Conservation (phyloP, 1,140 invertebrate genomes). For the Lerema accius region DNA sequence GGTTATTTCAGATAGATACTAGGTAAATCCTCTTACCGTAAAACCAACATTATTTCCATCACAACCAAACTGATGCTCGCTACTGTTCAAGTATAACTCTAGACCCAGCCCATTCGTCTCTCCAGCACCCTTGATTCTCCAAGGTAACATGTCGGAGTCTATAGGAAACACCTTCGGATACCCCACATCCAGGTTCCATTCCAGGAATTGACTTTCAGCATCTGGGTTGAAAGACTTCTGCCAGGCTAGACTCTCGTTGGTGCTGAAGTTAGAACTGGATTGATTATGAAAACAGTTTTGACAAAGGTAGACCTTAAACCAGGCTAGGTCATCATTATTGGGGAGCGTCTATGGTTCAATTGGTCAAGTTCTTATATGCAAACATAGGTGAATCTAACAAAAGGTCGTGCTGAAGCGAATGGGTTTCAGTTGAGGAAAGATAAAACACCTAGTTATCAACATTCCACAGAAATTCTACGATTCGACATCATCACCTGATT, state of each 20-base stretch:
- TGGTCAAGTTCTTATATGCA: no score
- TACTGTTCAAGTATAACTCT: constrained; percentile 69
- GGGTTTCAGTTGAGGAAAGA: no score
- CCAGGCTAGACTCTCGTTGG: constrained; percentile 61
- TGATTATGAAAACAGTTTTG: no score
- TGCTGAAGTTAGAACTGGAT: constrained; percentile 45
- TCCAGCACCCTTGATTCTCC: constrained; percentile 68
- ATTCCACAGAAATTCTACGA: no score
- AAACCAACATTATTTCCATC: constrained; percentile 74
- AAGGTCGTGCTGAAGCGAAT: no score
- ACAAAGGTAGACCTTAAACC: no score
- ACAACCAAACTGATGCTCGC: constrained; percentile 70
- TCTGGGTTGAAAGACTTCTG: constrained; percentile 51
- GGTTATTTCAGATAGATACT: no score
- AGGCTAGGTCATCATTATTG: no score
- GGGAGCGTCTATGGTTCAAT: no score
- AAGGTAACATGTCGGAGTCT: constrained; percentile 51
- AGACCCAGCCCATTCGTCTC: constrained; percentile 66
- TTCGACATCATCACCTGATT: no score
- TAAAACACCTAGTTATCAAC: no score
- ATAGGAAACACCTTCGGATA: constrained; percentile 68
- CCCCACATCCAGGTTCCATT: constrained; percentile 67
- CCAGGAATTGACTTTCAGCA: constrained; percentile 35
- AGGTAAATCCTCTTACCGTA: constrained; percentile 70
- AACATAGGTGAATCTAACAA: no score